Evolutionary conservation across 2,797 vertebrate species (phyloP).

Genomic region (Macroramphosus scolopax): DNA sequence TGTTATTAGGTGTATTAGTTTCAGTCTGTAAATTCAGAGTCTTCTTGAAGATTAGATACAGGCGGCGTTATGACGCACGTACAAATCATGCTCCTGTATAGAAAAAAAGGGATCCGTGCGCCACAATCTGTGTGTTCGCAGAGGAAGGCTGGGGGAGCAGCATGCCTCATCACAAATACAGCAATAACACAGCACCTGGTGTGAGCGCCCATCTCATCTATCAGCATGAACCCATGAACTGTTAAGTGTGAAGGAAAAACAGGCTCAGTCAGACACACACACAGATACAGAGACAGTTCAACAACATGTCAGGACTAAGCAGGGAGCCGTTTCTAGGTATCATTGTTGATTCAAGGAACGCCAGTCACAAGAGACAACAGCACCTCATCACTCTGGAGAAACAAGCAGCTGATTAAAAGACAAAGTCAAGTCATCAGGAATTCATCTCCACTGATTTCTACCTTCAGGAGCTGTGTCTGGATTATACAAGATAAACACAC

Average conservation of each 20-base stretch:
- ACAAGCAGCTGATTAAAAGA: slow-evolving; percentile 29
- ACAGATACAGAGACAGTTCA: slow-evolving; percentile 11
- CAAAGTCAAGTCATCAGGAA: slow-evolving; percentile 49
- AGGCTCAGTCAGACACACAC: background rate
- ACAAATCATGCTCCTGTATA: slow-evolving; percentile 3
- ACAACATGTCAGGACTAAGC: slow-evolving; percentile 13
- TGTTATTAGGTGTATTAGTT: slow-evolving; percentile 53
- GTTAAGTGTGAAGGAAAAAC: slow-evolving; percentile 9
- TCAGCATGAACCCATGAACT: slow-evolving; percentile 2
- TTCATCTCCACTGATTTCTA: slow-evolving; percentile 61
- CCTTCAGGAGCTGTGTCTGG: slow-evolving; percentile 25
- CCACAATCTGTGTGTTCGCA: slow-evolving; percentile 9
- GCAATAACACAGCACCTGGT: slow-evolving; percentile 4
- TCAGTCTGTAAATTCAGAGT: slow-evolving; percentile 30
- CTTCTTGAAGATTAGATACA: slow-evolving; percentile 16
- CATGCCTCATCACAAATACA: slow-evolving; percentile 10
- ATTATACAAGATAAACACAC: slow-evolving; percentile 28
- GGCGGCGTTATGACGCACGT: slow-evolving; percentile 5
- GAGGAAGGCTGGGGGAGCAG: slow-evolving; percentile 2
- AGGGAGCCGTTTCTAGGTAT: slow-evolving; percentile 48
- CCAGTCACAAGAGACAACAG: slow-evolving; percentile 45
- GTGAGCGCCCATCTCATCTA: slow-evolving; percentile 20
- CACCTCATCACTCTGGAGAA: slow-evolving; percentile 45
- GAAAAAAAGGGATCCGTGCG: slow-evolving; percentile 13
- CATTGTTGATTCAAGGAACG: slow-evolving; percentile 47